These are phyloP conservation scores for Tinamus major DNA, from an alignment of 2,797 vertebrate genomes.

Conservation along the genomic window DNA sequence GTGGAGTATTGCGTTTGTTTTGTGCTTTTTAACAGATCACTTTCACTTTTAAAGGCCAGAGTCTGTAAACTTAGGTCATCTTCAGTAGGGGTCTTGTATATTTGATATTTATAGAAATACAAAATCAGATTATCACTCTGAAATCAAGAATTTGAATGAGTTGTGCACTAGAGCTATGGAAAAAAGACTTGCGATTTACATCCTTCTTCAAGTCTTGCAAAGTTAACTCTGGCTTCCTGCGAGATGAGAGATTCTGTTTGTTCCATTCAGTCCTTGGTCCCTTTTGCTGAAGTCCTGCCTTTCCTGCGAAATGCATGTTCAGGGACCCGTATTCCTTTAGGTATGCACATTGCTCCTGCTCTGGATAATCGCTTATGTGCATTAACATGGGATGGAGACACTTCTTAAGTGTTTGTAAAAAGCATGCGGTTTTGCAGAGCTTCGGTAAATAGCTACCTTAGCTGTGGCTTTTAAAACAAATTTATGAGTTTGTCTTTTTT, in stretches of 20 bases:
- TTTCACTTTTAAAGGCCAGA: background rate
- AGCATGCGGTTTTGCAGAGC: background rate
- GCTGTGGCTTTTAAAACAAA: background rate
- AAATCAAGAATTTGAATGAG: background rate
- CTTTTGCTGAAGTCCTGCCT: background rate
- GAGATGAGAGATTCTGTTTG: background rate
- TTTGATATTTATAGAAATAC: background rate
- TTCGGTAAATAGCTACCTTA: background rate
- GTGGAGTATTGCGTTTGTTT: background rate
- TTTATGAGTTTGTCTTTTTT: slow-evolving; percentile 15
- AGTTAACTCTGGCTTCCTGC: background rate
- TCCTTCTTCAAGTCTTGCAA: background rate
- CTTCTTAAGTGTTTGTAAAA: background rate
- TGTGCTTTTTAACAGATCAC: background rate
- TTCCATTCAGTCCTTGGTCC: background rate
- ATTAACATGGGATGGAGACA: background rate
- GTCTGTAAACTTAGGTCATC: background rate
- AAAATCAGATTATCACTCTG: background rate
- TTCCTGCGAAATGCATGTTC: slow-evolving; percentile 1
- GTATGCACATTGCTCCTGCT: background rate
- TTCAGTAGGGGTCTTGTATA: background rate
- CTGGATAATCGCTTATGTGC: slow-evolving; percentile 11
- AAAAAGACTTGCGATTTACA: background rate
- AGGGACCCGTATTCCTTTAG: background rate
- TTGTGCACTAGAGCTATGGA: background rate